A percentile compares a stretch with the other conserved stretches of the same genome.
Evolutionary conservation across 2,113 vertebrate genomes (phyloP).

Genomic region (Dicerorhinus sumatrensis): DNA sequence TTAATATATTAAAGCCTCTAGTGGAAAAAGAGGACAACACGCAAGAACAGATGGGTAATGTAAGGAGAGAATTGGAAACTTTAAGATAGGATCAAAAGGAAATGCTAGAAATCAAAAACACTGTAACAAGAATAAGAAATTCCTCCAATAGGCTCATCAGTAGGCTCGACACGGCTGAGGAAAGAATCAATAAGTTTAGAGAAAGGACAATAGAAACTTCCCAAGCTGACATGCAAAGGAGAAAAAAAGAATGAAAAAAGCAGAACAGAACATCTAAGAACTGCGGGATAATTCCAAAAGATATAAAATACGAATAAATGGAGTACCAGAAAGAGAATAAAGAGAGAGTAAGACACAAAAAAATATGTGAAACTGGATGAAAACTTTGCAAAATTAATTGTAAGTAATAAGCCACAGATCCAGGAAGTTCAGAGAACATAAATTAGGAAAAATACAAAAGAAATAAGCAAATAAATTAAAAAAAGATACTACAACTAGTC

Average conservation of each 20-base stretch:
- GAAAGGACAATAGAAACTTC: background rate
- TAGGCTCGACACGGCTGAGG: background rate
- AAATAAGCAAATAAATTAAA: background rate
- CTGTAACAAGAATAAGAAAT: background rate
- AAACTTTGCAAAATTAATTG: background rate
- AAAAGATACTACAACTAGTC: background rate
- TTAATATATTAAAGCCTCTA: background rate
- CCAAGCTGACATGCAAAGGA: background rate
- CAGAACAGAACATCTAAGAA: background rate
- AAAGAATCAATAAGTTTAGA: background rate
- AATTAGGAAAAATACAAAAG: background rate
- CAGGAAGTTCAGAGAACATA: background rate
- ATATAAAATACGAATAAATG: background rate
- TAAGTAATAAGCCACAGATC: background rate
- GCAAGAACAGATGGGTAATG: background rate
- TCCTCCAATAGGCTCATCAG: background rate
- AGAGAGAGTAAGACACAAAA: background rate
- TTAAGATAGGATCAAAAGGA: background rate
- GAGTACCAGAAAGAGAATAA: background rate
- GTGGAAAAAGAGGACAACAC: background rate
- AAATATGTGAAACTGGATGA: background rate
- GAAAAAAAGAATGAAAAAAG: background rate
- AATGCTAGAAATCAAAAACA: background rate
- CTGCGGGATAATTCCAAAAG: background rate
- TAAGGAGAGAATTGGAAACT: background rate